Base-by-base conservation (phyloP, 2,888 invertebrate species). In the Oligia latruncula region DNA sequence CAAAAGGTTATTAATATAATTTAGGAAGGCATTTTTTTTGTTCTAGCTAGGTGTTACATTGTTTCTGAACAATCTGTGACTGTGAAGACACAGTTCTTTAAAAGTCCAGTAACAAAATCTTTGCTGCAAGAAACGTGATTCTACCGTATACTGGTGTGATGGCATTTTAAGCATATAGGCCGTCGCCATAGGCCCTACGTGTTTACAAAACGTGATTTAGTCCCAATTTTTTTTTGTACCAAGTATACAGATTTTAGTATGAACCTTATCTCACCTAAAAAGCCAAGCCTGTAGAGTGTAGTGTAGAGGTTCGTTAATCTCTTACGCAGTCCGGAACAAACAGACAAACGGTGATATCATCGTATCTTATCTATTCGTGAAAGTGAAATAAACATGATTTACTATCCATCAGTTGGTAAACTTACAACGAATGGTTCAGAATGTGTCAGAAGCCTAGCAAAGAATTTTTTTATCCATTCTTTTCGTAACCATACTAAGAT, bases 351-450 rank as follows among this genome's bases (percentile, higher is more conserved):
- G 43, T 64, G 81, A 74, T 77, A 78, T 60, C 77, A 60, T 35
- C 46, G 15, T 78, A 78, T 88, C 83, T 88, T 88, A 86, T 87
- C 88, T 80, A 49, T 72, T 68, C 70, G 46, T 65, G 20, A 74
- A 81, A 77, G 46, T 65, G 20, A 74, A 81, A 77, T 80, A 81
- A 66, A 77, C 35, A 73, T 67, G 67, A 66, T 66, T 74, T 68
- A 86, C 62, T 29, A 66, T 77, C 60, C 64, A 78, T 82, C 71
- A 70, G 71, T 78, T 65, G 13, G 68, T 78, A 55, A 60, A 82
- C 58, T 75, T 75, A 62, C 52, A 29, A 64, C 71, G 35, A 17
- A 52, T 29, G 8, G 40, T 60, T 40, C 17, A 60, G 5, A n/a
- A 62, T 60, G 17, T 62, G 40, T 60, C 40, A 60, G 40, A 52